These are phyloP conservation scores for Mastomys natalensis DNA, from an alignment of 2,113 vertebrate genomes.

Conservation along the genomic window DNA sequence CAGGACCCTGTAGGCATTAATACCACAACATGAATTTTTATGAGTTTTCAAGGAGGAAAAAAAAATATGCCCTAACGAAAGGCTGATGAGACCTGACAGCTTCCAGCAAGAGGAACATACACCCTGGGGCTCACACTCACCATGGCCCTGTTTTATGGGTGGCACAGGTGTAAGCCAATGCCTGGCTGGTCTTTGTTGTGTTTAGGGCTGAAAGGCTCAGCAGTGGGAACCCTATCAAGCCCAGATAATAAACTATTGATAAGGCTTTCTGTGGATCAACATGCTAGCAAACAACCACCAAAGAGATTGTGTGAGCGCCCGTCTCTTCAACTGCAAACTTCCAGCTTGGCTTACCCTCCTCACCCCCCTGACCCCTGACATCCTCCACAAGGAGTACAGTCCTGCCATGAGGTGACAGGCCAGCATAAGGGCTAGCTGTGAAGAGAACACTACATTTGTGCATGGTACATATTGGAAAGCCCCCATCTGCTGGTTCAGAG, in stretches of 20 bases:
- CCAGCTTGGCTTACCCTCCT: background rate
- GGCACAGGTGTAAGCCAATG: background rate
- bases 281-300: background rate
- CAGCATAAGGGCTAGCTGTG: background rate
- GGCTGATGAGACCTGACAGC: conserved; percentile 69
- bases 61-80: conserved; percentile 67
- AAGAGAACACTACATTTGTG: background rate
- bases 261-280: background rate
- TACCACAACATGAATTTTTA: conserved; percentile 78
- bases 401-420: background rate
- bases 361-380: too few species aligned
- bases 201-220: background rate
- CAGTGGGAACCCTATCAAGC: background rate
- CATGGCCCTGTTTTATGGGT: background rate
- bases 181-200: background rate
- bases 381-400: background rate
- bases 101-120: background rate
- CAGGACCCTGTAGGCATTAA: conserved; percentile 52
- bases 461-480: background rate
- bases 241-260: background rate
- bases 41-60: conserved; percentile 69
- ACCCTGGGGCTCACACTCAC: background rate
- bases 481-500: background rate
- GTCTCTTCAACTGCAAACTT: background rate
- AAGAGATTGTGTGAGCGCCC: background rate